Evolutionary conservation across 2,888 invertebrate species (phyloP).

Genomic region (Apoda limacodes): DNA sequence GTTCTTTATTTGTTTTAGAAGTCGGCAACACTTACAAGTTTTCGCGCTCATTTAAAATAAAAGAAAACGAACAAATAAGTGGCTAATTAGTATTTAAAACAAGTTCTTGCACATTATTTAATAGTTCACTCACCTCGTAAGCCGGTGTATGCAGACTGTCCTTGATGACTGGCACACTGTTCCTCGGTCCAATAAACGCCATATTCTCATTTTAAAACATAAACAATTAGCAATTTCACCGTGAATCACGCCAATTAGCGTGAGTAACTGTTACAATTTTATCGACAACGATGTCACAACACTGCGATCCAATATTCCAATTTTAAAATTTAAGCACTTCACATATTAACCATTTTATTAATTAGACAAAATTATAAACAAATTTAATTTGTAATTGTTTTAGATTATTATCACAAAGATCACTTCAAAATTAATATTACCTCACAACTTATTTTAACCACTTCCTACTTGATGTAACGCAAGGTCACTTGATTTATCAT

Average conservation of each 20-base stretch:
- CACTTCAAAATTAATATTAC: slow-evolving; percentile 5
- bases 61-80: too few species aligned
- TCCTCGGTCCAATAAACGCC: slow-evolving; percentile 71
- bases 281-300: slow-evolving; percentile 3
- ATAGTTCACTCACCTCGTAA: slow-evolving; percentile 71
- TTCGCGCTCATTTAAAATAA: too few species aligned
- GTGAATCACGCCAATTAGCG: slow-evolving; percentile 9
- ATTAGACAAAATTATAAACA: too few species aligned
- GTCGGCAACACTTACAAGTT: too few species aligned
- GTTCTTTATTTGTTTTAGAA: too few species aligned
- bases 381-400: too few species aligned
- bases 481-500: slow-evolving; percentile 15
- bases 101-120: too few species aligned
- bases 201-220: slow-evolving; percentile 52
- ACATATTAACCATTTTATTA: too few species aligned
- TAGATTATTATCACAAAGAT: too few species aligned
- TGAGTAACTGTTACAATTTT: slow-evolving; percentile 4
- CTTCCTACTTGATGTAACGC: slow-evolving; percentile 14
- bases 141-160: slow-evolving; percentile 76
- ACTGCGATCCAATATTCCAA: slow-evolving; percentile 11
- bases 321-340: slow-evolving; percentile 4
- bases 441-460: slow-evolving; percentile 10
- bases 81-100: too few species aligned
- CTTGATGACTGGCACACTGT: slow-evolving; percentile 73
- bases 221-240: slow-evolving; percentile 16